These are phyloP conservation scores for Cichladusa arquata DNA, from an alignment of 2,113 vertebrate species.

Conservation along the genomic window DNA sequence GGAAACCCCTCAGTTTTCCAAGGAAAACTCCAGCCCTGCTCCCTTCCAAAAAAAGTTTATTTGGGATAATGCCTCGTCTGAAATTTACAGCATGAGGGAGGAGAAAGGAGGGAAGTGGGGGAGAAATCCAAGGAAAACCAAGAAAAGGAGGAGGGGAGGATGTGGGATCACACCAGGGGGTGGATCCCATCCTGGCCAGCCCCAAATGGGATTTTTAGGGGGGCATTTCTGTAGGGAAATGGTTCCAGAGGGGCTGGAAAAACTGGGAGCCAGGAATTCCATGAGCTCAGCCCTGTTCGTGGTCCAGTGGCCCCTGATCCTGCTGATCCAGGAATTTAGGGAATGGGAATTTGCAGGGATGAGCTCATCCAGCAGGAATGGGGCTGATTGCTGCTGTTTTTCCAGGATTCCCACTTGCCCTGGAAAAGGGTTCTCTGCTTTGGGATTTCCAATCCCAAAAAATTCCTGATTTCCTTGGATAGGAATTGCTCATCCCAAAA, in stretches of 20 bases:
- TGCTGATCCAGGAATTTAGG: background rate
- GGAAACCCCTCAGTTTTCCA: background rate
- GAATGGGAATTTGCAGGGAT: background rate
- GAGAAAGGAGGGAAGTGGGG: fast-evolving
- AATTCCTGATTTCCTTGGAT: background rate
- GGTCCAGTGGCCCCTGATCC: background rate
- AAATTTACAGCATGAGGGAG: background rate
- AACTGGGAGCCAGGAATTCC: background rate
- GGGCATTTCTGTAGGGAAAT: background rate
- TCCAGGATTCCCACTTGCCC: too few species aligned
- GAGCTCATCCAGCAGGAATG: too few species aligned
- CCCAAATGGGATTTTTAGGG: background rate
- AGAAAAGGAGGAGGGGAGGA: background rate
- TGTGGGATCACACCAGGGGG: background rate
- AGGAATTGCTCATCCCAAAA: background rate
- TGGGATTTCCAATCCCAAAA: background rate
- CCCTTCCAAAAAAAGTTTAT: slow-evolving; percentile 31
- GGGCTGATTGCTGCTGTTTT: too few species aligned
- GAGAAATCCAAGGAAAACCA: background rate
- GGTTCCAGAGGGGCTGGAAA: too few species aligned
- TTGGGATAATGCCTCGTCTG: background rate
- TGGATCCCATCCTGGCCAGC: background rate
- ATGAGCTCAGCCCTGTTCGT: background rate
- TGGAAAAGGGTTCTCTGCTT: too few species aligned
- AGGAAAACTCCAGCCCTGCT: background rate